Evolutionary conservation across 2,888 invertebrate species (phyloP).

Genomic region (Phania funesta): DNA sequence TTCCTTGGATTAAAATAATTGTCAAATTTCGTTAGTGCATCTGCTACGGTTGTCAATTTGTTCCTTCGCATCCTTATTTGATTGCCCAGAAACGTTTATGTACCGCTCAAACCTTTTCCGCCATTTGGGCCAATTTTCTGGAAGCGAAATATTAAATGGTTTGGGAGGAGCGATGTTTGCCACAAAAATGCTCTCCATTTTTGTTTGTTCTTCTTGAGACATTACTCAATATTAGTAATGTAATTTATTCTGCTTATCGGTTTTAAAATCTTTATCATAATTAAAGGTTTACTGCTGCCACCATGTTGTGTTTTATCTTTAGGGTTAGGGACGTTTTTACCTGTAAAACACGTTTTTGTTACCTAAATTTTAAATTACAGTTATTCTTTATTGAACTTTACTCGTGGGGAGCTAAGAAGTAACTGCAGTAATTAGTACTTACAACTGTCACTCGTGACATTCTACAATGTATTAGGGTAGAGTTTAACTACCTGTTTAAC

Average conservation of each 20-base stretch:
- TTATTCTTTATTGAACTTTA: too few relatives aligned
- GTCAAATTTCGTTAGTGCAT: neutral
- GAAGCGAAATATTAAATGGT: constrained; percentile 1
- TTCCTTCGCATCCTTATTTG: neutral
- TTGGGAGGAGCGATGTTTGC: constrained; percentile 18
- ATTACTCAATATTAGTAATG: neutral
- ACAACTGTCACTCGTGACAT: too few relatives aligned
- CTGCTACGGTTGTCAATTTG: neutral
- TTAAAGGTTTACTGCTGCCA: constrained; percentile 9
- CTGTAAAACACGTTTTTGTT: too few relatives aligned
- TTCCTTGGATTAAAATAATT: constrained; percentile 6
- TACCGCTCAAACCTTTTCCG: constrained; percentile 24
- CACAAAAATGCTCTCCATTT: constrained; percentile 9
- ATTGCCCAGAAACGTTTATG: neutral
- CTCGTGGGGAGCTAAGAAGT: too few relatives aligned
- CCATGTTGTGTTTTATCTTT: neutral
- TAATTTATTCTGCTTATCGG: too few relatives aligned
- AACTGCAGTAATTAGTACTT: too few relatives aligned
- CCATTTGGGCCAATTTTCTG: constrained; percentile 6
- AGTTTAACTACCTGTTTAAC: too few relatives aligned
- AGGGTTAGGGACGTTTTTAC: too few relatives aligned
- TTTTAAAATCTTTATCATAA: too few relatives aligned
- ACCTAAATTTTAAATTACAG: too few relatives aligned
- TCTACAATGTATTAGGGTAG: too few relatives aligned
- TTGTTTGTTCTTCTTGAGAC: neutral